Percentiles rank a stretch among this genome's conserved stretches.
These are phyloP conservation scores for Diadegma fenestrale DNA, from an alignment of 2,888 invertebrate species.

Conservation along the genomic window DNA sequence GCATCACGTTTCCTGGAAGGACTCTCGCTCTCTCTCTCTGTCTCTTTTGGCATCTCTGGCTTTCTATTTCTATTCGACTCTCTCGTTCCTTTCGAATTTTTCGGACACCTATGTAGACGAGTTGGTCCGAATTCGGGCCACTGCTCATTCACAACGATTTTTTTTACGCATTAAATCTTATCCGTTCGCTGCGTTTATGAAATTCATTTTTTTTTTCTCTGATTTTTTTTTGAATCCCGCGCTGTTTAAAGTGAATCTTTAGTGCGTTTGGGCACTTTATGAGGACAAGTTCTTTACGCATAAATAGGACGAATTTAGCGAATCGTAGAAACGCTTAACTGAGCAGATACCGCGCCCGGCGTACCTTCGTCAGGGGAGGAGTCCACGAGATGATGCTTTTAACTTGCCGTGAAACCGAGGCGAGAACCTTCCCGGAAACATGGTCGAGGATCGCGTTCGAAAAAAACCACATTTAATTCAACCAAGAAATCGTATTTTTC, in stretches of 20 bases:
- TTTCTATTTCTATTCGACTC: slow-evolving; percentile 63
- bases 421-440: slow-evolving; percentile 58
- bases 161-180: not conserved
- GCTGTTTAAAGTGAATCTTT: not conserved
- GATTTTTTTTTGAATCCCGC: not conserved
- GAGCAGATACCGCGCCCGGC: not conserved
- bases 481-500: slow-evolving; percentile 29
- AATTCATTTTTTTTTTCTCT: not conserved
- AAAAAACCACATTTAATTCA: slow-evolving; percentile 28
- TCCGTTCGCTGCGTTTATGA: not conserved
- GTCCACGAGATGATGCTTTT: slow-evolving; percentile 61
- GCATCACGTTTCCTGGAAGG: slow-evolving; percentile 64
- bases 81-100: slow-evolving; percentile 63
- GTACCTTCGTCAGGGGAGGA: slow-evolving; percentile 83
- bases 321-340: slow-evolving; percentile 70
- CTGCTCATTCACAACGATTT: slow-evolving; percentile 21
- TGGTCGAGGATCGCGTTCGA: slow-evolving; percentile 12
- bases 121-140: slow-evolving; percentile 33
- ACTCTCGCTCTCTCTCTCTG: slow-evolving; percentile 51
- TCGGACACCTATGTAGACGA: slow-evolving; percentile 34
- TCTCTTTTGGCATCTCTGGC: slow-evolving; percentile 48
- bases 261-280: not conserved
- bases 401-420: slow-evolving; percentile 12
- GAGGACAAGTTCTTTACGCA: not conserved
- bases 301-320: slow-evolving; percentile 69